Evolutionary conservation across 2,888 invertebrate genomes (phyloP), one percentile per base, ranked within the genome.

Genomic region (Unio delphinus): DNA sequence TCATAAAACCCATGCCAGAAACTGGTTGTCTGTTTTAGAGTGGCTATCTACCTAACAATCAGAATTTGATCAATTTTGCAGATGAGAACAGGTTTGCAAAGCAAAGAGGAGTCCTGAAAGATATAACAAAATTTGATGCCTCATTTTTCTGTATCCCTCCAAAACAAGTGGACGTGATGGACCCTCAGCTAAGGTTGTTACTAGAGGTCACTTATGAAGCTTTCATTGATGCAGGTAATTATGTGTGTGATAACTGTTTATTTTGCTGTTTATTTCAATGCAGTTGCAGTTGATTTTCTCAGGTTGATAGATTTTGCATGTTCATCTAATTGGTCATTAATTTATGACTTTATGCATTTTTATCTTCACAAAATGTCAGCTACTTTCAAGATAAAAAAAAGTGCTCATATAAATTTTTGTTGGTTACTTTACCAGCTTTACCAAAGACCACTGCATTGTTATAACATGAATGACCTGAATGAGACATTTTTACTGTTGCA

Each of bases 111-210:
- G 90, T 90, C 75, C 79, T 91, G 70, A 90, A 89, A 54, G 90
- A 91, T 61, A 74, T 91, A 60, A 86, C 86, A 65, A 91, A 81
- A 66, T 86, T 86, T 82, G 86, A 86, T 79, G 82, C 84, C 1
- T 70, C 69, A 7, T 86, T 81, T 64, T 86, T 86, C 75, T 84
- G 86, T 59, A 77, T 86, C 17, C 84, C 85, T 56, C 86, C 88
- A 0, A 88, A 88, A 70, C 86, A 88, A 72, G 89, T 87, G 3
- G 78, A 86, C 56, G 75, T 80, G 58, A 88, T 88, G 88, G 89
- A 89, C 73, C 89, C 89, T 18, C 89, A 89, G 73, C 92, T 98
- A 80, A 92, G 98, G 77, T 92, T 97, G 90, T 91, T 99, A 80
- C 92, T 99, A 66, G 99, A 90, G 71, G 84, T 83, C 7, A 81